phyloP scores from a whole-genome alignment of 2,797 vertebrate species.

The Aldrovandia affinis region DNA sequence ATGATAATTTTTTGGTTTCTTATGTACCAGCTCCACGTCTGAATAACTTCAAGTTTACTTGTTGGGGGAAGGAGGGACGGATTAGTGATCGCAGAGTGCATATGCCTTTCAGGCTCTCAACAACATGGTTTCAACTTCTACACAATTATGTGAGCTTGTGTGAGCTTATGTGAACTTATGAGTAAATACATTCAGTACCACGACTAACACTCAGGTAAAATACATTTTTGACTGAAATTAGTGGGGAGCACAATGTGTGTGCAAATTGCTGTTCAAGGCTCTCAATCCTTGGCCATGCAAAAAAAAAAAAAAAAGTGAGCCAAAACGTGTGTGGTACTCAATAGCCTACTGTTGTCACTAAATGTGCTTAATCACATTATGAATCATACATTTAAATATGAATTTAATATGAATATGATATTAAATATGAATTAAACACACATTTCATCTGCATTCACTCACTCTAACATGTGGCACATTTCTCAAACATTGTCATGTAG shows the following conservation, averaged over 20 bases:
- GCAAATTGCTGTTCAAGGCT: not conserved
- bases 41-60: no score
- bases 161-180: not conserved
- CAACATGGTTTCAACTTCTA: no score
- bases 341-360: not conserved
- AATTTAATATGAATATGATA: no score
- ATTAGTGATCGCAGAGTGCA: not conserved
- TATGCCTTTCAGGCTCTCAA: not conserved
- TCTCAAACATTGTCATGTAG: not conserved
- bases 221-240: not conserved
- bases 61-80: not conserved
- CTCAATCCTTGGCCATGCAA: not conserved
- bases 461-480: not conserved
- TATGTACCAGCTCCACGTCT: no score
- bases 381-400: no score
- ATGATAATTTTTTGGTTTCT: no score
- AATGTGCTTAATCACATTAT: not conserved
- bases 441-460: not conserved
- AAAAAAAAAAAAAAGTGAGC: no score
- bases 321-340: not conserved
- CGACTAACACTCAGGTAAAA: not conserved
- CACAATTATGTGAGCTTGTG: no score
- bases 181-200: not conserved
- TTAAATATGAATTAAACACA: not conserved
- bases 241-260: not conserved